Conservation (phyloP, 2,797 vertebrate genomes). For the Spinus pinus region DNA sequence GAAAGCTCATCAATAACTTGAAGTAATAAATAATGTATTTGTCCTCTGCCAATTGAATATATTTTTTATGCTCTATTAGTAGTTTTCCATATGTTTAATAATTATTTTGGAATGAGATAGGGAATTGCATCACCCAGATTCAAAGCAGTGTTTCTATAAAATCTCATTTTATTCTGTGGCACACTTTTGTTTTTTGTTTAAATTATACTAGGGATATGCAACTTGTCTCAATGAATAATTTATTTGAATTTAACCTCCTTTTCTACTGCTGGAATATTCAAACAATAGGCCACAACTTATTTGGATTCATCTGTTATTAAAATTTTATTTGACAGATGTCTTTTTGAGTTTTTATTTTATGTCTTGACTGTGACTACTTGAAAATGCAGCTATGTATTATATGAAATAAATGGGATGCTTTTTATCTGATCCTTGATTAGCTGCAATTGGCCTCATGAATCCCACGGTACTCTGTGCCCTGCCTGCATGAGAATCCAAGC, state of each 20-base stretch:
- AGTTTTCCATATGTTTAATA: slow-evolving; percentile 23
- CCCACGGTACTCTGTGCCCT: neutral
- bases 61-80: slow-evolving; percentile 42
- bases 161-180: neutral
- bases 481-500: neutral
- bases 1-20: slow-evolving; percentile 75
- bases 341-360: slow-evolving; percentile 41
- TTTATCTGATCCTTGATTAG: slow-evolving; percentile 30
- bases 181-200: slow-evolving; percentile 31
- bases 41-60: slow-evolving; percentile 36
- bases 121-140: slow-evolving; percentile 21
- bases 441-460: slow-evolving; percentile 1
- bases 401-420: neutral
- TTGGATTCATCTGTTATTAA: slow-evolving; percentile 48
- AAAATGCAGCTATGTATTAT: slow-evolving; percentile 7
- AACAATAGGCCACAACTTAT: slow-evolving; percentile 21
- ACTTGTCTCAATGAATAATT: slow-evolving; percentile 61
- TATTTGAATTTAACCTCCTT: slow-evolving; percentile 55
- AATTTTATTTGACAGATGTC: slow-evolving; percentile 62
- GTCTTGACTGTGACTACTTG: slow-evolving; percentile 1
- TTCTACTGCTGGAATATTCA: slow-evolving; percentile 51
- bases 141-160: neutral
- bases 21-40: slow-evolving; percentile 67
- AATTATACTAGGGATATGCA: slow-evolving; percentile 27
- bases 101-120: neutral